These are phyloP conservation scores for Dicyrtoma fusca DNA, from an alignment of 2,888 invertebrate genomes.

Conservation along the genomic window DNA sequence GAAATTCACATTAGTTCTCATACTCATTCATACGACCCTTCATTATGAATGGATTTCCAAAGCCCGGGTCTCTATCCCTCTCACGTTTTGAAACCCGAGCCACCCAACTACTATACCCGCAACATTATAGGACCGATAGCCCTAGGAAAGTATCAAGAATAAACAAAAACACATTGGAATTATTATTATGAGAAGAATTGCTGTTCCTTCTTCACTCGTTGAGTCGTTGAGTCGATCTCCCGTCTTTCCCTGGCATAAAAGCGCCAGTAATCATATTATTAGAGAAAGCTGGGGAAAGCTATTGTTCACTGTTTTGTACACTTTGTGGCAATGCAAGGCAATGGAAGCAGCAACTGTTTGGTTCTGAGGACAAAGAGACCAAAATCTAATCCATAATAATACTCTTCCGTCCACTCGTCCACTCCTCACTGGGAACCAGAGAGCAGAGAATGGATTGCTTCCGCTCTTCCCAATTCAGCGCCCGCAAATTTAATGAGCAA, in stretches of 20 bases:
- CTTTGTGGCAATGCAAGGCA: background rate
- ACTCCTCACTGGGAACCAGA: background rate
- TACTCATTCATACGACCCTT: too few species aligned
- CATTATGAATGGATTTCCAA: slow-evolving; percentile 24
- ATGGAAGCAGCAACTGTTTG: background rate
- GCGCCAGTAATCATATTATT: slow-evolving; percentile 21
- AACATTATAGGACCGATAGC: too few species aligned
- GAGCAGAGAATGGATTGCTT: background rate
- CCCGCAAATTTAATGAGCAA: slow-evolving; percentile 8
- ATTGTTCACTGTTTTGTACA: slow-evolving; percentile 9
- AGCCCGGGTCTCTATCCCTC: background rate
- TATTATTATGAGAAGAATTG: too few species aligned
- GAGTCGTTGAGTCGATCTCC: background rate
- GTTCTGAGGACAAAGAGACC: slow-evolving; percentile 14
- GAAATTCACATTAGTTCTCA: slow-evolving; percentile 30
- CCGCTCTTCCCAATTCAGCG: background rate
- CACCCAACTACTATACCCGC: too few species aligned
- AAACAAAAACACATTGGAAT: too few species aligned
- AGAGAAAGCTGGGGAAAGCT: slow-evolving; percentile 2
- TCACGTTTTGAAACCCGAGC: too few species aligned
- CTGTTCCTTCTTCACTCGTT: background rate
- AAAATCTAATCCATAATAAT: slow-evolving; percentile 29
- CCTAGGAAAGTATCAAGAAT: too few species aligned
- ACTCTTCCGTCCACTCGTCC: slow-evolving; percentile 1
- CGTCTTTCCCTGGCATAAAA: background rate